Percentiles rank a stretch among this genome's conserved stretches.
Conservation (phyloP, 1,140 invertebrate genomes). For the Drosophila bocqueti region DNA sequence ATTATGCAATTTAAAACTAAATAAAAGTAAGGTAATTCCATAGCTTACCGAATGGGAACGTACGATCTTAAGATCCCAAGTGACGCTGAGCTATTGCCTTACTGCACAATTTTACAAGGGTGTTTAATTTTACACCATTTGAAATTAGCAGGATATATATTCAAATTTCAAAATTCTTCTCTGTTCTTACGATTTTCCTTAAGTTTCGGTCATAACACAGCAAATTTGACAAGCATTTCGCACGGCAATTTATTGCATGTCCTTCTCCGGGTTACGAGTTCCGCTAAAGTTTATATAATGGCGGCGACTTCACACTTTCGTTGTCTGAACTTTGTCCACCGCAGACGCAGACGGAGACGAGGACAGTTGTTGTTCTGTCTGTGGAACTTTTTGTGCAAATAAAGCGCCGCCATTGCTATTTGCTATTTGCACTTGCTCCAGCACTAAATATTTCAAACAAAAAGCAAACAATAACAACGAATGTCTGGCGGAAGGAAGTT, state of each 20-base stretch:
- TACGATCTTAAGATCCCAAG: background rate
- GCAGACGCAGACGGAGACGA: constrained; percentile 19
- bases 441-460: constrained; percentile 81
- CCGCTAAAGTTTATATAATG: constrained; percentile 58
- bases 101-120: background rate
- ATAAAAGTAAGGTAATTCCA: background rate
- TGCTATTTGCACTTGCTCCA: constrained; percentile 57
- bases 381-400: constrained; percentile 74
- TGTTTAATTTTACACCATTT: background rate
- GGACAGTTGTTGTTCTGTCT: constrained; percentile 48
- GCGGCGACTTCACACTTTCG: constrained; percentile 75
- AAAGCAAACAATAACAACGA: constrained; percentile 68
- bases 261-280: constrained; percentile 18
- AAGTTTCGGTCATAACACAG: background rate
- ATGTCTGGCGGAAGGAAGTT: constrained; percentile 74
- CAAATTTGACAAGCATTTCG: constrained; percentile 66
- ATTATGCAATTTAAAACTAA: constrained; percentile 56
- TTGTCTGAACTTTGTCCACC: constrained; percentile 64
- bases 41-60: background rate
- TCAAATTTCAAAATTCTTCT: too few relatives aligned
- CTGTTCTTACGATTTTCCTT: background rate
- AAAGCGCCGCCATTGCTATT: constrained; percentile 49
- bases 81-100: background rate
- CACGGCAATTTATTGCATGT: constrained; percentile 61
- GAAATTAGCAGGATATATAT: too few relatives aligned